Evolutionary conservation across 1,140 invertebrate species (phyloP), one percentile per base, ranked within the genome.

Genomic region (Anastrepha ludens): DNA sequence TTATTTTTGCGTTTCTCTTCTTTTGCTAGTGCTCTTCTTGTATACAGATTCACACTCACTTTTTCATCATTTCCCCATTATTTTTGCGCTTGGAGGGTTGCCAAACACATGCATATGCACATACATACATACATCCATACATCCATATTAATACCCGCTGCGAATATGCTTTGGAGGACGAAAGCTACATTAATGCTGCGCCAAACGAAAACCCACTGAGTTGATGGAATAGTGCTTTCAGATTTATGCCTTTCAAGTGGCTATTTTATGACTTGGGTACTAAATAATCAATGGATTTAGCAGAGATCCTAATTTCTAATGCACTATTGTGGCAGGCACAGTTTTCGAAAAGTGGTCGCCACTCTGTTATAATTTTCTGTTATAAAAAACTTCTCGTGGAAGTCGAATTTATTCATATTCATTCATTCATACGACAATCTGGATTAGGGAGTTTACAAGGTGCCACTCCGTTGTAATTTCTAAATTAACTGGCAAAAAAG

Each of bases 51-150:
- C 47, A 55, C 74, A 81, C 20, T 55, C 17, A n/a, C 9, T 55
- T 62, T 62, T 5, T 1, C 60, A 62, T 62, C 60, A 9, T 62
- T 3, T 5, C n/a, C n/a, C 60, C 60, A 62, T 5, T n/a, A 20
- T 78, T 78, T 81, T 81, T 29, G 1, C n/a, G 11, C 8, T 70
- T 81, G 50, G 74, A 58, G 74, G 74, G 74, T 81, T 81, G 74
- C 55, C 74, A 81, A 81, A 81, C 74, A 58, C 74, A 81, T 29
- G 44, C 50, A 29, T 15, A 62, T 4, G 15, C 60, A 55, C 3
- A 62, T 81, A 13, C 50, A 50, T 55, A 20, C 17, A 47, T 81
- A 3, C 39, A 44, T 8, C 0, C 2, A 13, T n/a, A n/a, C 5
- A 4, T 17, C 13, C 9, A 13, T 29, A 58, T 81, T 3, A 3